These are phyloP conservation scores for Morone chrysops DNA, from an alignment of 2,113 vertebrate species.

Conservation along the genomic window DNA sequence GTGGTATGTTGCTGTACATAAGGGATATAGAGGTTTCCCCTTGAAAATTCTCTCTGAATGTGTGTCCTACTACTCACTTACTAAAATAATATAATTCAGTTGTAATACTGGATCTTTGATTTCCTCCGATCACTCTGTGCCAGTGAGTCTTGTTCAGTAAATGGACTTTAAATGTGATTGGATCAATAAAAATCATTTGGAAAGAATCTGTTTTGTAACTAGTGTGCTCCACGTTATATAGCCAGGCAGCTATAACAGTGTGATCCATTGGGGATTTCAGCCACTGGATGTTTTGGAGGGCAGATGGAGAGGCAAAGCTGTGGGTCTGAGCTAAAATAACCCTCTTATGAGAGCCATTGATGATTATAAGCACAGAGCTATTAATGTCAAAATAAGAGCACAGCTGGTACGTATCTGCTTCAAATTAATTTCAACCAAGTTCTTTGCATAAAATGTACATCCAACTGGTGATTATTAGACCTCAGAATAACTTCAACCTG, in stretches of 20 bases:
- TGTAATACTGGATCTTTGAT: background rate
- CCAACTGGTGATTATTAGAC: constrained; percentile 5
- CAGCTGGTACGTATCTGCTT: background rate
- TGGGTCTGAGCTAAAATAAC: constrained; percentile 7
- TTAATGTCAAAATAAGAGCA: background rate
- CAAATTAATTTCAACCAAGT: constrained; percentile 8
- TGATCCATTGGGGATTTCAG: constrained; percentile 18
- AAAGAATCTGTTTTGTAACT: background rate
- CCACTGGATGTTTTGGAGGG: constrained; percentile 25
- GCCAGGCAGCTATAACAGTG: background rate
- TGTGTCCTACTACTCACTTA: background rate
- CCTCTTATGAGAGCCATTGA: constrained; percentile 2
- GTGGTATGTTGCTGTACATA: background rate
- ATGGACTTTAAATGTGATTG: background rate
- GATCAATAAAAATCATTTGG: background rate
- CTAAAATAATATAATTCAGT: background rate
- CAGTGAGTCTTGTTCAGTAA: background rate
- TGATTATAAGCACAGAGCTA: constrained; percentile 6
- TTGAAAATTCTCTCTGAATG: background rate
- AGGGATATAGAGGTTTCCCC: background rate
- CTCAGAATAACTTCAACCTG: constrained; percentile 12
- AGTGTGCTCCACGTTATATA: background rate
- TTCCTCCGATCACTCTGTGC: background rate
- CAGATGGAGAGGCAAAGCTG: constrained; percentile 33
- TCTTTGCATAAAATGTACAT: background rate